phyloP scores from a whole-genome alignment of 2,113 vertebrate genomes.

The Phylloscopus trochilus region DNA sequence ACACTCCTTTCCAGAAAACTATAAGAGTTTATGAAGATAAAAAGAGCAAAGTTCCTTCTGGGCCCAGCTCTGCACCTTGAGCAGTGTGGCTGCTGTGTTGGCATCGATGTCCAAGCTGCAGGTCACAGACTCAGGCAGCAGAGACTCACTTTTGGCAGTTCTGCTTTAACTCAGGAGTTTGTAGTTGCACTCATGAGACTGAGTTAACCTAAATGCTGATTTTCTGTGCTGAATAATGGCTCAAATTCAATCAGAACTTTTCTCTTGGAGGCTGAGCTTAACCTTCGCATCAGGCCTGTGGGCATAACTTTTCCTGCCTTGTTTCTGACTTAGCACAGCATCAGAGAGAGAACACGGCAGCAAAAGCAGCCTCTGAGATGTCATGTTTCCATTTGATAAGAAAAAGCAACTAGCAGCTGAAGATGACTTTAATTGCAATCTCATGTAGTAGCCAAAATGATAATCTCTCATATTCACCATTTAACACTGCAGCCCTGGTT shows the following conservation, averaged over 20 bases:
- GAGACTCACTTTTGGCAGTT: background rate
- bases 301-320: background rate
- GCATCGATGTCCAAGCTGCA: fast-evolving
- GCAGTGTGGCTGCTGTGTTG: fast-evolving
- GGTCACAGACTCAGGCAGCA: background rate
- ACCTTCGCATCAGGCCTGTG: background rate
- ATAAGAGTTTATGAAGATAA: no score
- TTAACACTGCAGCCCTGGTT: background rate
- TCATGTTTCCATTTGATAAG: background rate
- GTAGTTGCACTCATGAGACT: background rate
- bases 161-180: background rate
- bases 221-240: background rate
- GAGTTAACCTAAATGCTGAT: background rate
- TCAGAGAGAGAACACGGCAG: background rate
- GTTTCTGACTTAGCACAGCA: background rate
- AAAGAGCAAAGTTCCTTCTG: background rate
- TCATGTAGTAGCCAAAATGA: conserved; percentile 1
- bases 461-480: background rate
- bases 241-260: background rate
- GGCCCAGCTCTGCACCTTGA: no score
- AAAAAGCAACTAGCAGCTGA: background rate
- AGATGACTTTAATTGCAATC: conserved; percentile 23
- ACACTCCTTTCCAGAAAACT: background rate
- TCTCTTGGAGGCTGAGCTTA: background rate
- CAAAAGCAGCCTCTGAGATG: background rate